Percentiles rank a stretch among this genome's conserved stretches.
These are phyloP conservation scores for Cataglyphis cursor DNA, from an alignment of 2,888 invertebrate genomes.

Conservation along the genomic window DNA sequence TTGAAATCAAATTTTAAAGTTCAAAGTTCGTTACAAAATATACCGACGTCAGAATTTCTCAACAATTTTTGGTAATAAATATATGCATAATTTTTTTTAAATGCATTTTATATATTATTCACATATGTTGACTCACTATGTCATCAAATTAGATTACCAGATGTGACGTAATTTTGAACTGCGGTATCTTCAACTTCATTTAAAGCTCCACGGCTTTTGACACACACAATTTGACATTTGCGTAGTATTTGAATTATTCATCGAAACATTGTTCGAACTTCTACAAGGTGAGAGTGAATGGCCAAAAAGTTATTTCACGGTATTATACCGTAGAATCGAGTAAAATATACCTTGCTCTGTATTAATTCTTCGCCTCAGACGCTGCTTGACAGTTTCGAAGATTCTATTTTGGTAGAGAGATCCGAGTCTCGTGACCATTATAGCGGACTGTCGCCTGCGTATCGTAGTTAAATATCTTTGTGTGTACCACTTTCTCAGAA, in stretches of 20 bases:
- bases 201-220: slow-evolving; percentile 5
- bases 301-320: slow-evolving; percentile 5
- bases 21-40: not conserved
- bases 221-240: slow-evolving; percentile 20
- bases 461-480: not conserved
- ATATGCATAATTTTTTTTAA: not conserved
- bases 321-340: not conserved
- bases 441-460: not conserved
- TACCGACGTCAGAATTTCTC: not conserved
- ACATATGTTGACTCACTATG: not conserved
- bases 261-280: slow-evolving; percentile 31
- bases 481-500: not conserved
- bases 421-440: not conserved
- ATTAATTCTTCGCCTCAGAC: slow-evolving; percentile 2
- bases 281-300: not conserved
- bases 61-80: not conserved
- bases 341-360: not conserved
- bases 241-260: slow-evolving; percentile 58
- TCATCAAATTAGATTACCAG: slow-evolving; percentile 32
- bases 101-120: not conserved
- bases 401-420: not conserved
- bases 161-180: slow-evolving; percentile 50
- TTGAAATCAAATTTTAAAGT: not conserved
- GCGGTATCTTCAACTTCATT: slow-evolving; percentile 43
- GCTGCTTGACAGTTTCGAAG: not conserved